These are phyloP conservation scores for Ranitomeya variabilis DNA, from an alignment of 2,113 vertebrate species.

Conservation along the genomic window DNA sequence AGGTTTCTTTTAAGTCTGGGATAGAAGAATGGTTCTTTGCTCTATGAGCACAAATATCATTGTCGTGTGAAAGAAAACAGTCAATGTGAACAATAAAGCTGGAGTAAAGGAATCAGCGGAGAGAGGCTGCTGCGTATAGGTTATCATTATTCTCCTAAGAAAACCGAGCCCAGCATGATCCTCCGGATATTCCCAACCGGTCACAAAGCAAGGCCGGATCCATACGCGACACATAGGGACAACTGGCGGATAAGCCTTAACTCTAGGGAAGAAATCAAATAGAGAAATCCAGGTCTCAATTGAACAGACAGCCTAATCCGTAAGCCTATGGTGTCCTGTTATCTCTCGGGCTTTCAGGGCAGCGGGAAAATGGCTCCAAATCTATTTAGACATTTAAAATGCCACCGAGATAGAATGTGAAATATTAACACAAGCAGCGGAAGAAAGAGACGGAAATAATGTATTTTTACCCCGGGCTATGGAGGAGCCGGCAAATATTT, in stretches of 20 bases:
- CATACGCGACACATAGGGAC: background rate
- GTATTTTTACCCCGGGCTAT: slow-evolving; percentile 56
- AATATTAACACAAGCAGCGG: slow-evolving; percentile 40
- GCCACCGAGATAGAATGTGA: slow-evolving; percentile 10
- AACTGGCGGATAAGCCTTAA: slow-evolving; percentile 1
- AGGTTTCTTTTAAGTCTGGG: background rate
- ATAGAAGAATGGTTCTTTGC: background rate
- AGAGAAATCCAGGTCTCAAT: slow-evolving; percentile 22
- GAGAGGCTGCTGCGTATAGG: background rate
- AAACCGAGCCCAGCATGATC: background rate
- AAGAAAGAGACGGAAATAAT: slow-evolving; percentile 48
- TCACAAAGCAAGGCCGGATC: background rate
- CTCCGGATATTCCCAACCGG: background rate
- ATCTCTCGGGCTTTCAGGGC: slow-evolving; percentile 22
- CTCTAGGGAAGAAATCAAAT: slow-evolving; percentile 1
- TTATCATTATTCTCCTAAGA: background rate
- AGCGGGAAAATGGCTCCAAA: slow-evolving; percentile 14
- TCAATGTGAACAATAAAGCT: background rate
- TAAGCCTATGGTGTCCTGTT: slow-evolving; percentile 22
- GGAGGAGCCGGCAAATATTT: slow-evolving; percentile 59
- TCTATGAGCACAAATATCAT: background rate
- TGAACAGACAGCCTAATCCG: slow-evolving; percentile 23
- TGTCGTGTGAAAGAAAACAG: background rate
- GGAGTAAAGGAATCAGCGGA: background rate
- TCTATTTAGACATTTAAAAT: slow-evolving; percentile 47